Evolutionary conservation across 2,797 vertebrate genomes (phyloP), one percentile per base, ranked within the genome.

Genomic region (Propithecus deckenii): DNA sequence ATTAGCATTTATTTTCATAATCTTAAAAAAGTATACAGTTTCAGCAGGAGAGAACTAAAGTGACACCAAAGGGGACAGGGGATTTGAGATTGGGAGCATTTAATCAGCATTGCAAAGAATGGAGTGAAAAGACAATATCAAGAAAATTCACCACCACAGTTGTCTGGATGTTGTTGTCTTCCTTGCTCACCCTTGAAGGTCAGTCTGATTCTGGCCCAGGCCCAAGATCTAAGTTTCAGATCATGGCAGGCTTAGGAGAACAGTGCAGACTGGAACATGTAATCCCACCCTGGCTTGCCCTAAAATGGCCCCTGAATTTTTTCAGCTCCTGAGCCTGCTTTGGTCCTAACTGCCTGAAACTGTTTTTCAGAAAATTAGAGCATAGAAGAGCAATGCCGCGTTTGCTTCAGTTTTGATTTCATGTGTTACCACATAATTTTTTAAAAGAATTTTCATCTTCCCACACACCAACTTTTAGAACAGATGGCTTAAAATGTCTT

Each of bases 211-310:
- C 95, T 97, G 97, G 96, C 96, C 32, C 52, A 63, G 28, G 35
- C 85, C 86, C 97, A 97, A 85, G 38, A 81, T 75, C 94, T 96
- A 71, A 96, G 50, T 97, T 97, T 95, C 75, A 96, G 92, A 87
- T 94, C 97, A 89, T 32, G 75, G 85, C 86, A 96, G 94, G 92
- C 84, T 97, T 97, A 96, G 72, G 74, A 96, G 94, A 86, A 71
- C 79, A 87, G 69, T 10, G 52, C 81, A 91, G 86, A 25, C 79
- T 61, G 97, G 97, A 97, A 97, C 97, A 97, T 67, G 72, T 96
- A 97, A 95, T 97, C 96, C 98, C 83, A 83, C 91, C 80, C 90
- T 1, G 14, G 76, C 86, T 80, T 90, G 89, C 95, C 96, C 83
- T 96, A 93, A 95, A 84, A 74, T n/a, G 86, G 91, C 91, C 95